A percentile compares a stretch with the other conserved stretches of the same genome.
phyloP scores from a whole-genome alignment of 2,888 invertebrate species.

The Pristionchus entomophagus region DNA sequence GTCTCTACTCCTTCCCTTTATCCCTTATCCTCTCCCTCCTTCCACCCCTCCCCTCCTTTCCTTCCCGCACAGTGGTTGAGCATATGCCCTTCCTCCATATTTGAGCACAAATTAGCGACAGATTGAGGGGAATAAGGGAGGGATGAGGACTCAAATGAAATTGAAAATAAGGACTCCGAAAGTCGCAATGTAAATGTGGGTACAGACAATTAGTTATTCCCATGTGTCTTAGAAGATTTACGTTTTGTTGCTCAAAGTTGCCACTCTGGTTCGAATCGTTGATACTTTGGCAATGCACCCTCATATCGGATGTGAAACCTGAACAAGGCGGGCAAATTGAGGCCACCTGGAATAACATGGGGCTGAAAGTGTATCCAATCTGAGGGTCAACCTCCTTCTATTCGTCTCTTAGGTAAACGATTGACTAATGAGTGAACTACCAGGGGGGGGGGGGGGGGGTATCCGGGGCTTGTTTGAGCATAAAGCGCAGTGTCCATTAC shows the following conservation, averaged over 20 bases:
- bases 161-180: no score
- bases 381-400: not conserved
- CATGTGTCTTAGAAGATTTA: no score
- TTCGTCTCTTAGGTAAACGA: slow-evolving; percentile 26
- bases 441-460: no score
- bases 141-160: not conserved
- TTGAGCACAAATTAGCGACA: slow-evolving; percentile 19
- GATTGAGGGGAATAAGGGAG: not conserved
- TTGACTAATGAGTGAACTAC: slow-evolving; percentile 4
- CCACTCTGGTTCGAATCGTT: no score
- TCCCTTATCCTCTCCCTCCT: not conserved
- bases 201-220: no score
- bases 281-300: no score
- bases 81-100: not conserved
- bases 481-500: no score
- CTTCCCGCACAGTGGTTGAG: not conserved
- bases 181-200: no score
- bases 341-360: not conserved
- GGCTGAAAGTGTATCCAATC: not conserved
- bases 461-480: not conserved
- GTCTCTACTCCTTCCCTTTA: slow-evolving; percentile 30
- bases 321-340: not conserved
- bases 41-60: not conserved
- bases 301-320: no score
- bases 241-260: no score